phyloP scores from a whole-genome alignment of 2,888 invertebrate genomes.

The Ditylenchus weischeri region DNA sequence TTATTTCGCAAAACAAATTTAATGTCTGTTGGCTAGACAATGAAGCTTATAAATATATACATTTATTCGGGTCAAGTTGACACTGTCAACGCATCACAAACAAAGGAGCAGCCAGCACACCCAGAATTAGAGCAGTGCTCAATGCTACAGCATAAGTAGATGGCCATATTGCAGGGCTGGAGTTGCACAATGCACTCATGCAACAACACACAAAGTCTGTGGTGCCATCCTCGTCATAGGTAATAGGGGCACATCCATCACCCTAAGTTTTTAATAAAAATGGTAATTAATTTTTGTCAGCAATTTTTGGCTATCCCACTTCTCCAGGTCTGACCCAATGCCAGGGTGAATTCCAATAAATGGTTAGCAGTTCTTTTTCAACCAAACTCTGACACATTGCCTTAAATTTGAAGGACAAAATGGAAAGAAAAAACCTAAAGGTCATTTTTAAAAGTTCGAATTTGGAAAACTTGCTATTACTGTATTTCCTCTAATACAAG shows the following conservation, averaged over 20 bases:
- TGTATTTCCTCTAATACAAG: too few relatives aligned
- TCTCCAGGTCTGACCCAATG: too few relatives aligned
- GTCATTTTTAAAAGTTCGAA: not conserved
- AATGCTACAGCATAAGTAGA: not conserved
- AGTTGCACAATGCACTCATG: conserved; percentile 20
- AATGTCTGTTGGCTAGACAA: too few relatives aligned
- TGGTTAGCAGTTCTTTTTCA: too few relatives aligned
- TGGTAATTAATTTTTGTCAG: too few relatives aligned
- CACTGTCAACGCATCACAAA: too few relatives aligned
- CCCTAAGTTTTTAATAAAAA: conserved; percentile 12
- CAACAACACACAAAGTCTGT: conserved; percentile 27
- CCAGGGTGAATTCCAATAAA: too few relatives aligned
- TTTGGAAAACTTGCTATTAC: not conserved
- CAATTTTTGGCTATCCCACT: too few relatives aligned
- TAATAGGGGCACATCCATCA: conserved; percentile 25
- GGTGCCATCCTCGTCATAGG: conserved; percentile 25
- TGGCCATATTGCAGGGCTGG: not conserved
- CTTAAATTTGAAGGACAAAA: conserved; percentile 4
- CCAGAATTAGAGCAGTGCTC: not conserved
- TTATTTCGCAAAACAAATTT: too few relatives aligned
- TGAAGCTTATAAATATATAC: too few relatives aligned
- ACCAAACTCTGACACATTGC: not conserved
- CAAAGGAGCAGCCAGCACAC: not conserved
- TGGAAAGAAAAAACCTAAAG: not conserved
- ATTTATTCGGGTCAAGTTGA: too few relatives aligned